Evolutionary conservation across 2,797 vertebrate species (phyloP).

Genomic region (Prunella strophiata): DNA sequence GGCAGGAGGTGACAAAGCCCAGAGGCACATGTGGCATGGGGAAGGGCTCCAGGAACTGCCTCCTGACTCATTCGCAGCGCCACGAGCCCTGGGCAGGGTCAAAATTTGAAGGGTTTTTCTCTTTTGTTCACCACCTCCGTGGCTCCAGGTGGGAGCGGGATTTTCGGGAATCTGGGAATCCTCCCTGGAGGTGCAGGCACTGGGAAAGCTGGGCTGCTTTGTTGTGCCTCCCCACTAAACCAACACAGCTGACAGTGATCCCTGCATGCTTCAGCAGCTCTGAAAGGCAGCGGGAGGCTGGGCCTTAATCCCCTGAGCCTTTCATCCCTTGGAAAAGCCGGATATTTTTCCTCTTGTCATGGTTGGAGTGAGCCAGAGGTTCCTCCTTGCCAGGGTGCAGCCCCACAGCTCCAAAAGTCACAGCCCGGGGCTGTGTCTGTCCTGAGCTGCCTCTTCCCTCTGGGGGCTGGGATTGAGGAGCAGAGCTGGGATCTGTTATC

Average conservation of each 20-base stretch:
- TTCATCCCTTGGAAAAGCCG: constrained; percentile 8
- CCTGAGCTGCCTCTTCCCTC: neutral
- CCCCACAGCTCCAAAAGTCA: constrained; percentile 28
- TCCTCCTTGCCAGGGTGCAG: neutral
- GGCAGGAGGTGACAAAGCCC: neutral
- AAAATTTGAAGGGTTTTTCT: constrained; percentile 50
- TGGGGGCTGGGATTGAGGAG: neutral
- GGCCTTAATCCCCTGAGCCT: constrained; percentile 30
- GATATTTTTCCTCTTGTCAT: constrained; percentile 7
- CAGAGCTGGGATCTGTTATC: accelerated
- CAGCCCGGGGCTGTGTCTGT: constrained; percentile 20
- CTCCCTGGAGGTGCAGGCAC: neutral
- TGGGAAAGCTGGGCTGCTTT: neutral
- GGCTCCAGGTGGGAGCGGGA: neutral
- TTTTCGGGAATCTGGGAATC: neutral
- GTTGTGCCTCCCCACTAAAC: neutral
- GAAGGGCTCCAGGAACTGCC: neutral
- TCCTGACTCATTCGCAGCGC: neutral
- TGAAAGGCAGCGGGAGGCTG: constrained; percentile 32
- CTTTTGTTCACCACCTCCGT: neutral
- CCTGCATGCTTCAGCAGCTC: constrained; percentile 35
- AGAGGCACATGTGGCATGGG: neutral
- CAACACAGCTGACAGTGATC: neutral
- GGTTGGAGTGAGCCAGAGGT: neutral
- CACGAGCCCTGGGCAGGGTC: neutral